Conservation (phyloP, 2,797 vertebrate genomes). For the Cyclura pinguis region DNA sequence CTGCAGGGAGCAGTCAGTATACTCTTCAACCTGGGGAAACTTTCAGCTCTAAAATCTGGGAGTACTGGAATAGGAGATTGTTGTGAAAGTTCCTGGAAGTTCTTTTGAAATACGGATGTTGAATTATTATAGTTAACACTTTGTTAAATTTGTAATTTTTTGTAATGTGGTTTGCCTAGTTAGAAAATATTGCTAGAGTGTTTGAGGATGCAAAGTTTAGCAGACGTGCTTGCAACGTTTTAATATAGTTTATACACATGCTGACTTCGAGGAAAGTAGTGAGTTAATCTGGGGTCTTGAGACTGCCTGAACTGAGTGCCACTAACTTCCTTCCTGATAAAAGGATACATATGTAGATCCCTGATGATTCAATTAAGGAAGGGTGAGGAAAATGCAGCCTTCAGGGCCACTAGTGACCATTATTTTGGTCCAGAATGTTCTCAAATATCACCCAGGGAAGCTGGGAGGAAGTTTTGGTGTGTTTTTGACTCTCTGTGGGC, state of each 20-base stretch:
- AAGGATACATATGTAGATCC: background rate
- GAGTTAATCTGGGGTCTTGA: background rate
- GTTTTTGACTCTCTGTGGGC: too few species aligned
- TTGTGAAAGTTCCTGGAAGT: background rate
- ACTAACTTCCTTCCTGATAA: background rate
- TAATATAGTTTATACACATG: background rate
- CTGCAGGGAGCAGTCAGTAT: too few species aligned
- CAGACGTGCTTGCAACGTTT: background rate
- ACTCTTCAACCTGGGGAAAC: too few species aligned
- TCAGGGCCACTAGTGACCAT: too few species aligned
- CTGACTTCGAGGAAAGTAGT: background rate
- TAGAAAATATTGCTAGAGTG: conserved; percentile 23
- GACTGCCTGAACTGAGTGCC: background rate
- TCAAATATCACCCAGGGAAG: too few species aligned
- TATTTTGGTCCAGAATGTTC: too few species aligned
- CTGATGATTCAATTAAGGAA: too few species aligned
- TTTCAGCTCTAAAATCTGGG: background rate
- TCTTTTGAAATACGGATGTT: background rate
- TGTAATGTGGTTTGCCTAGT: background rate
- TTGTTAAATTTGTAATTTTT: conserved; percentile 17
- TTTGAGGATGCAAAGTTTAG: background rate
- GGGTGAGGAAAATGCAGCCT: too few species aligned
- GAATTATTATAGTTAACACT: background rate
- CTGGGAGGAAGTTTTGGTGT: background rate
- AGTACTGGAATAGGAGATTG: background rate